Evolutionary conservation across 2,113 vertebrate species (phyloP), one percentile per base, ranked within the genome.

Genomic region (Rutilus rutilus): DNA sequence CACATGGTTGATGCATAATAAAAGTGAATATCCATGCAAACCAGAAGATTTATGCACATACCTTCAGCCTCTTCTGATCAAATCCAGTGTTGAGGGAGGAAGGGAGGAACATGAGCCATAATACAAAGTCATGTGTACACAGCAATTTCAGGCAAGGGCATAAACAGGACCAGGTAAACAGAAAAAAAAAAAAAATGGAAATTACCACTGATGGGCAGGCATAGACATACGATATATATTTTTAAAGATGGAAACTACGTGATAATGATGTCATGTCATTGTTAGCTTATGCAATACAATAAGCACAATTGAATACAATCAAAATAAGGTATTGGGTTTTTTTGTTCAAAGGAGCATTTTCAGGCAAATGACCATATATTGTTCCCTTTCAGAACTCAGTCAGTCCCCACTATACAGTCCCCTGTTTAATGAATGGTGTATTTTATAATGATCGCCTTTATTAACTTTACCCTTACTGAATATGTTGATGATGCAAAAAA

Each of bases 21-120:
- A 76, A 75, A 23, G 17, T 17, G 23, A 60, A 39, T 57, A 57
- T 11, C 21, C 1, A 71, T 39, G 6, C 10, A 82, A 30, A 76
- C 23, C 11, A 78, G 88, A 39, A 47, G 39, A 17, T 71, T 59
- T 74, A n/a, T 59, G 62, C 59, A 91, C 96, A 95, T 91, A 98
- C 97, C 97, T 96, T 98, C 97, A 77, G 96, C 96, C 91, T 97
- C 96, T 91, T 98, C 97, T 97, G 96, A 93, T 96, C 89, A 89
- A 90, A 84, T 81, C 79, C 86, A 67, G 47, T 23, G 84, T 42
- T 83, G 86, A 45, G 67, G 71, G 71, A 82, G 50, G 84, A 73
- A 77, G 74, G 82, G 90, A 87, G 91, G 88, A 86, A 89, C 89
- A 90, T 89, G 91, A 94, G 92, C 92, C 94, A 95, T 93, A 93